A percentile compares a stretch with the other conserved stretches of the same genome.
Conservation (phyloP, 1,140 invertebrate genomes). For the Akabosia matsudoensis region DNA sequence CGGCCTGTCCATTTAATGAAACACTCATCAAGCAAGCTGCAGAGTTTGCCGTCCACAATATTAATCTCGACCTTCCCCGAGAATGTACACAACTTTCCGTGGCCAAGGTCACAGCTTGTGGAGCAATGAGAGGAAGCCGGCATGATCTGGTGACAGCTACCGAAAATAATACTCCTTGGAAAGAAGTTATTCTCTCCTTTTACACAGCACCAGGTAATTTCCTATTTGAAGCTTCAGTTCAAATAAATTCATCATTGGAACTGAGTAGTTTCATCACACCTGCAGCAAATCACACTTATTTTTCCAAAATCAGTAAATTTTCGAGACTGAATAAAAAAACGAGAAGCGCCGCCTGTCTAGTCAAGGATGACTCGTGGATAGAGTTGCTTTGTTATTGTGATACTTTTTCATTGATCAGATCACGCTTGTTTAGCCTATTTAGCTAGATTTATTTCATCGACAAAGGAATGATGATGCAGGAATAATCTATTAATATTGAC, state of each 20-base stretch:
- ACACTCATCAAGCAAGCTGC: constrained; percentile 13
- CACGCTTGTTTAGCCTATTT: neutral
- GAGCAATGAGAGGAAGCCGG: neutral
- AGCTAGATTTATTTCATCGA: no score
- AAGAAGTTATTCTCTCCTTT: constrained; percentile 34
- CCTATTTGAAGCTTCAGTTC: constrained; percentile 36
- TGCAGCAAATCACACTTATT: neutral
- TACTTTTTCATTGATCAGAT: neutral
- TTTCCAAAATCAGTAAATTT: neutral
- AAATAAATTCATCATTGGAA: no score
- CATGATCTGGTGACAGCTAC: no score
- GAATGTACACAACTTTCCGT: constrained; percentile 23
- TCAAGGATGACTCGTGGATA: neutral
- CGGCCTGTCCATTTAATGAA: neutral
- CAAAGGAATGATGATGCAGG: no score
- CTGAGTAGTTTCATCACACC: no score
- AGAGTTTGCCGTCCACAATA: neutral
- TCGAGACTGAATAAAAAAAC: neutral
- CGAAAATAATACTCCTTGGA: neutral
- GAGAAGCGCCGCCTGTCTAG: neutral
- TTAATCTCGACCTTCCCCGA: constrained; percentile 30
- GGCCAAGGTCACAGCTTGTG: constrained; percentile 11
- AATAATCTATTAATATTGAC: no score
- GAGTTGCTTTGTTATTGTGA: neutral
- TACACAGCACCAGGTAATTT: constrained; percentile 36